Conservation (phyloP, 2,113 vertebrate species). For the Apodemus sylvaticus region DNA sequence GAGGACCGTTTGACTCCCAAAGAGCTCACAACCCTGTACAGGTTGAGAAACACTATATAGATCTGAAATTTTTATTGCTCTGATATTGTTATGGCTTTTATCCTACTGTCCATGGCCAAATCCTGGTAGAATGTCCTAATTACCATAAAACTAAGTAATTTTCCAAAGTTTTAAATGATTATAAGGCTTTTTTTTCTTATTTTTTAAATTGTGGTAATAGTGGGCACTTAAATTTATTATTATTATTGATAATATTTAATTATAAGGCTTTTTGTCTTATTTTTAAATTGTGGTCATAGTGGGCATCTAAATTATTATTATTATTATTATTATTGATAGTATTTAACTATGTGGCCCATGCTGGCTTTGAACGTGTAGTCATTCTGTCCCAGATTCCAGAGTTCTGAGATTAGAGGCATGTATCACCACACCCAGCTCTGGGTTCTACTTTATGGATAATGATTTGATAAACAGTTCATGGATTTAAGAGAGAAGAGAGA, state of each 20-base stretch:
- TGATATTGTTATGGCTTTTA: not conserved
- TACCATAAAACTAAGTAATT: not conserved
- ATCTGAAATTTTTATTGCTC: not conserved
- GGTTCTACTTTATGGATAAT: not conserved
- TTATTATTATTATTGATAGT: too few species aligned
- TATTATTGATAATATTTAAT: not conserved
- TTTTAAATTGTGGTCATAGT: not conserved
- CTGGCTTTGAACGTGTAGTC: not conserved
- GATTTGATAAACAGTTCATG: not conserved
- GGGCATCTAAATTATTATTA: not conserved
- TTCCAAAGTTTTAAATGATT: conserved; percentile 37
- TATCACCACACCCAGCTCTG: not conserved
- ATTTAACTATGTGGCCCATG: not conserved
- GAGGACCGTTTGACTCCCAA: not conserved
- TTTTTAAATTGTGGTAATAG: not conserved
- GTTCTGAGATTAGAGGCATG: not conserved
- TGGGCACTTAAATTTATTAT: not conserved
- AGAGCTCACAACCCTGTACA: too few species aligned
- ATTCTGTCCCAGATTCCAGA: not conserved
- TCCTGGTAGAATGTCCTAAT: not conserved
- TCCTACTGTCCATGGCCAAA: not conserved
- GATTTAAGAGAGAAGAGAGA: not conserved
- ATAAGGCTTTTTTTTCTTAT: not conserved
- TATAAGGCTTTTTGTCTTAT: not conserved
- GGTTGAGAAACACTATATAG: not conserved